Base-by-base conservation (phyloP, 1,140 invertebrate genomes). In the Monochamus saltuarius region DNA sequence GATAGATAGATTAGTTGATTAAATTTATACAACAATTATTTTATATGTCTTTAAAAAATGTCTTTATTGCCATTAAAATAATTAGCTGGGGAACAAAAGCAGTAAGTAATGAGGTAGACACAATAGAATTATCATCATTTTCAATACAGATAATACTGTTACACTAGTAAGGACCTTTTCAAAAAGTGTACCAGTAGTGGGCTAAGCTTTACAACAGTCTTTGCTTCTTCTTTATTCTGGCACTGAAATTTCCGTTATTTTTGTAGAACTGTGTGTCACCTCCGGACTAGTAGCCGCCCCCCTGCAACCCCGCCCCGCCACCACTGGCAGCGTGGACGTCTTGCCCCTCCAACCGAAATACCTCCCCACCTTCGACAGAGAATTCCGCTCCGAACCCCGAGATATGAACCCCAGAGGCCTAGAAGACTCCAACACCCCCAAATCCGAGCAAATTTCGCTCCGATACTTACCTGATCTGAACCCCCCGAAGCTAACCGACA, bases 341-440 rank as follows among this genome's bases (percentile, higher is more conserved):
- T 75, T 88, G 67, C 84, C 84, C 56, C 73, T 87, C 14, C 86
- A 88, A 81, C 81, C 84, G 42, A 84, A 84, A 71, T 75, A 85
- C 62, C 71, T 85, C 61, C 77, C 77, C 68, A 39, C 70, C n/a
- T 75, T 80, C 42, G 59, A 66, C 4, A 54, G 67, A 10, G 71
- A 73, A 59, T 66, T 64, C 14, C 45, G 53, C 7, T 73, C 72
- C 17, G 72, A 75, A 51, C 73, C 72, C 7, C 45, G 67, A 47
- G 71, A 74, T 16, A 11, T 70, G 7, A 19, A 53, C 22, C 42
- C 67, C 9, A 34, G 36, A 34, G 45, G 16, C 14, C 37, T 54
- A 35, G 63, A 65, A 34, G 49, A 46, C 14, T 10, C 39, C n/a
- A 56, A 39, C 34, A 53, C 39, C 39, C 53, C 56, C 14, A 53